phyloP scores from a whole-genome alignment of 2,797 vertebrate species.

The Dallia pectoralis region DNA sequence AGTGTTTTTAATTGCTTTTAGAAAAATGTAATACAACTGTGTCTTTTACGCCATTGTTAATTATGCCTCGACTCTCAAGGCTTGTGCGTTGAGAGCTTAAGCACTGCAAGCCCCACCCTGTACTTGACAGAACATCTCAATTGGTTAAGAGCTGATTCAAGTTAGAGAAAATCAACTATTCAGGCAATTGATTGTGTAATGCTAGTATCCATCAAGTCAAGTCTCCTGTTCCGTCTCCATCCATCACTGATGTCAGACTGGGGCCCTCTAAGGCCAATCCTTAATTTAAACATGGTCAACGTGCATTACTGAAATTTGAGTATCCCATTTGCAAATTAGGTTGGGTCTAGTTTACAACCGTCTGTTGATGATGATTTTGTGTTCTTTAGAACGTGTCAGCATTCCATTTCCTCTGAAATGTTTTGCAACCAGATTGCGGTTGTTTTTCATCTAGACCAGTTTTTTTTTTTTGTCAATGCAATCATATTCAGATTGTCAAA shows the following conservation, averaged over 20 bases:
- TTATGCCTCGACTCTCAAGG: conserved; percentile 50
- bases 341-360: too few relatives aligned
- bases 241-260: neutral
- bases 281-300: neutral
- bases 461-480: too few relatives aligned
- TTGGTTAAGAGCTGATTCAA: conserved; percentile 51
- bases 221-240: neutral
- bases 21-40: conserved; percentile 20
- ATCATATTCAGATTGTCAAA: too few relatives aligned
- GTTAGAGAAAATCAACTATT: conserved; percentile 49
- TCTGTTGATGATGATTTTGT: too few relatives aligned
- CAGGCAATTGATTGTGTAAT: conserved; percentile 56
- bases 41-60: conserved; percentile 51
- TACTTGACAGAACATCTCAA: conserved; percentile 44
- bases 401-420: too few relatives aligned
- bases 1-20: neutral
- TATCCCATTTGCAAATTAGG: neutral
- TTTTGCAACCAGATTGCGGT: too few relatives aligned
- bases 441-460: too few relatives aligned
- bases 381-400: too few relatives aligned
- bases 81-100: conserved; percentile 48
- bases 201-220: conserved; percentile 37
- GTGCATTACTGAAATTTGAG: neutral
- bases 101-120: conserved; percentile 42
- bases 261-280: neutral